These are phyloP conservation scores for Sakesphorus luctuosus DNA, from an alignment of 2,113 vertebrate genomes.

Conservation along the genomic window DNA sequence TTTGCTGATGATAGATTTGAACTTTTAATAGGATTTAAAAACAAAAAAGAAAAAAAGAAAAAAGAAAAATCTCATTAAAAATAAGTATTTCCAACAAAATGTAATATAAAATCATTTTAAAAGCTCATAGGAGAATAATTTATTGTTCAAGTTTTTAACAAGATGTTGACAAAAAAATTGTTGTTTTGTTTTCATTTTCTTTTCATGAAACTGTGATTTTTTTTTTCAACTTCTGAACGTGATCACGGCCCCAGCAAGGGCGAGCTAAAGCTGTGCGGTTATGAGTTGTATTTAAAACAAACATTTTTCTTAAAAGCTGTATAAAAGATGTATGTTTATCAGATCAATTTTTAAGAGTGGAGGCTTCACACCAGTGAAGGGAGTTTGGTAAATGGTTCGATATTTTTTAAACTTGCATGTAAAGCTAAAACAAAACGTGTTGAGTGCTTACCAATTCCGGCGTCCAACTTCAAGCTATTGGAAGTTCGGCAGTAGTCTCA, in stretches of 20 bases:
- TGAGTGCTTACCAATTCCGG: slow-evolving; percentile 88
- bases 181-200: slow-evolving; percentile 75
- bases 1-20: slow-evolving; percentile 74
- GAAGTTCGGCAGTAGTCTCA: slow-evolving; percentile 83
- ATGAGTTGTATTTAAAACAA: slow-evolving; percentile 81
- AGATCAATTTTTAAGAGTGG: slow-evolving; percentile 86
- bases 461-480: slow-evolving; percentile 84
- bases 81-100: slow-evolving; percentile 69
- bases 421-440: slow-evolving; percentile 75
- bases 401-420: slow-evolving; percentile 92
- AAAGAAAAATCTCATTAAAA: slow-evolving; percentile 57
- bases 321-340: slow-evolving; percentile 89
- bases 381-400: slow-evolving; percentile 75
- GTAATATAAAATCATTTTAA: slow-evolving; percentile 78
- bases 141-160: slow-evolving; percentile 74
- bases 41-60: neutral
- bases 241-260: slow-evolving; percentile 58
- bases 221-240: slow-evolving; percentile 76
- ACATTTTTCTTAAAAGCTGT: slow-evolving; percentile 77
- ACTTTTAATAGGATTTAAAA: slow-evolving; percentile 67
- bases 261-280: slow-evolving; percentile 72
- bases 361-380: slow-evolving; percentile 80
- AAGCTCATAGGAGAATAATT: slow-evolving; percentile 71
- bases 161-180: slow-evolving; percentile 66
- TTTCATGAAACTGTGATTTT: slow-evolving; percentile 86